Conservation (phyloP, 1,140 invertebrate genomes). For the Hormaphis cornu region DNA sequence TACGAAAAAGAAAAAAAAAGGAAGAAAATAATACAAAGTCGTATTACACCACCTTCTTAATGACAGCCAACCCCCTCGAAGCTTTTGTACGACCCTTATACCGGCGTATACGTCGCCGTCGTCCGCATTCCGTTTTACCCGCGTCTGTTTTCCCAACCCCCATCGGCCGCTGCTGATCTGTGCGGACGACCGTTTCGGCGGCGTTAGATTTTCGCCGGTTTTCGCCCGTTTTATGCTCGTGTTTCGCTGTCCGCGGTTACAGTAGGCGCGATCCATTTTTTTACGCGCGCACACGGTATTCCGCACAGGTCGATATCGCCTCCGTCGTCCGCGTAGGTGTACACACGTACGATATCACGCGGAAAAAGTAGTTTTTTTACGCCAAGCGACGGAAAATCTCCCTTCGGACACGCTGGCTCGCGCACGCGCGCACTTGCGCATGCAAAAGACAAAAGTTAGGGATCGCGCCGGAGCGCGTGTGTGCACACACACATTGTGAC, state of each 20-base stretch:
- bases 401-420: constrained; percentile 15
- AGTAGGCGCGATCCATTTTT: too few relatives aligned
- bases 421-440: constrained; percentile 12
- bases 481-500: neutral
- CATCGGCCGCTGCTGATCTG: too few relatives aligned
- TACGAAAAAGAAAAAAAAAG: constrained; percentile 21
- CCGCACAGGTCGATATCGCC: constrained; percentile 18
- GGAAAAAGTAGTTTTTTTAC: too few relatives aligned
- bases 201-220: too few relatives aligned
- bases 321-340: neutral
- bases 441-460: constrained; percentile 32
- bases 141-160: constrained; percentile 2
- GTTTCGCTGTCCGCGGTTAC: too few relatives aligned
- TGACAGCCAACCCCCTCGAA: constrained; percentile 30
- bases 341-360: neutral
- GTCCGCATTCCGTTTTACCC: too few relatives aligned
- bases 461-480: constrained; percentile 2
- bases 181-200: too few relatives aligned
- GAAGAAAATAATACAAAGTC: constrained; percentile 30
- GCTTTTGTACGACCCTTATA: constrained; percentile 32
- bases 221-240: too few relatives aligned
- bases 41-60: constrained; percentile 33
- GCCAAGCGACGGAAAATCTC: constrained; percentile 22
- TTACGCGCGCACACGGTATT: too few relatives aligned
- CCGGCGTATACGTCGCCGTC: constrained; percentile 6